Evolutionary conservation across 2,113 vertebrate species (phyloP).

Genomic region (Hyperoodon ampullatus): DNA sequence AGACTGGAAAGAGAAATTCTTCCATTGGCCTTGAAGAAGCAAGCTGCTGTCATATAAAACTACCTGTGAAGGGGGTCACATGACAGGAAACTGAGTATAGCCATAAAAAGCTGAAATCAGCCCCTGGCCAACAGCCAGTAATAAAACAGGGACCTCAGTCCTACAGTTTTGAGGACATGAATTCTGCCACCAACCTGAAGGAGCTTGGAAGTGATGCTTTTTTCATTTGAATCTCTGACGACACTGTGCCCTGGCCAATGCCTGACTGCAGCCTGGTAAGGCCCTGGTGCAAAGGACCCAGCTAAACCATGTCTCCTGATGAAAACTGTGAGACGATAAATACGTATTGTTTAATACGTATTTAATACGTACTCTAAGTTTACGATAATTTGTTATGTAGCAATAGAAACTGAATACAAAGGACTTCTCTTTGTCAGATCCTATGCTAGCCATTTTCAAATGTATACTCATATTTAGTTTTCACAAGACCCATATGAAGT

Average conservation of each 20-base stretch:
- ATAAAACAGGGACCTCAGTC: neutral
- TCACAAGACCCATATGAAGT: neutral
- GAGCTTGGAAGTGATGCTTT: neutral
- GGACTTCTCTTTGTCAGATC: neutral
- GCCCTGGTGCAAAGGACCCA: neutral
- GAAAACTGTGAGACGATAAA: neutral
- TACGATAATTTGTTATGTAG: neutral
- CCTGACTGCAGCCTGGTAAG: neutral
- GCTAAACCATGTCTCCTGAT: neutral
- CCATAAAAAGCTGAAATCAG: neutral
- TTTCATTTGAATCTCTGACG: neutral
- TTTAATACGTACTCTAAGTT: too few species aligned
- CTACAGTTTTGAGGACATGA: neutral
- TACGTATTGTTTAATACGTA: neutral
- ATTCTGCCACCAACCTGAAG: neutral
- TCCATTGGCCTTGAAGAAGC: neutral
- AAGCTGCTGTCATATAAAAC: neutral
- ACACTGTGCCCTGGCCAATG: rapidly evolving
- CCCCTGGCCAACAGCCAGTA: neutral
- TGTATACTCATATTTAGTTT: neutral
- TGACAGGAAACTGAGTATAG: neutral
- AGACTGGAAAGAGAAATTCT: neutral
- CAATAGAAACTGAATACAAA: neutral
- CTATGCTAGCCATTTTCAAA: neutral
- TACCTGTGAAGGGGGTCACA: rapidly evolving